These are phyloP conservation scores for Scotopteryx bipunctaria DNA, from an alignment of 2,888 invertebrate species.

Conservation along the genomic window DNA sequence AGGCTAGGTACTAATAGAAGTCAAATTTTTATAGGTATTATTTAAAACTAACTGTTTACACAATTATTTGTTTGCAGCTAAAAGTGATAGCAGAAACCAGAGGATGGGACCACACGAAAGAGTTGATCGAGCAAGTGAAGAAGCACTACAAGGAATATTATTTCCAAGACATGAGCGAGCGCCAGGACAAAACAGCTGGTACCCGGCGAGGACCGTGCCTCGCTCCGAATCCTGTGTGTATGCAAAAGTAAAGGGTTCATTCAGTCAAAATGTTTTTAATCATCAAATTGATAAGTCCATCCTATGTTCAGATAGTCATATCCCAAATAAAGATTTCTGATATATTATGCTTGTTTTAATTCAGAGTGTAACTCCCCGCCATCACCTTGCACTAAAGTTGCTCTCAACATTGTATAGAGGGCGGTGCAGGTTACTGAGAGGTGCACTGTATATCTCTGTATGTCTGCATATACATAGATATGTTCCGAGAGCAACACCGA, in stretches of 20 bases:
- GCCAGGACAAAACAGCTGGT: slow-evolving; percentile 47
- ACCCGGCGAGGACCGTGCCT: slow-evolving; percentile 67
- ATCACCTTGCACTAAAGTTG: too few relatives aligned
- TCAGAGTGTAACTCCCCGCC: too few relatives aligned
- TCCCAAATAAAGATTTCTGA: slow-evolving; percentile 5
- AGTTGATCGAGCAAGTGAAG: slow-evolving; percentile 63
- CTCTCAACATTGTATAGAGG: too few relatives aligned
- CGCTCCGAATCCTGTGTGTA: slow-evolving; percentile 73
- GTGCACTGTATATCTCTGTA: too few relatives aligned
- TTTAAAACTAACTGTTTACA: background rate
- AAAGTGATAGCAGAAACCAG: slow-evolving; percentile 95
- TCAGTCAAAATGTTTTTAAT: background rate
- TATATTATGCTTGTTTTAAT: background rate
- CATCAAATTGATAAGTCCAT: slow-evolving; percentile 5
- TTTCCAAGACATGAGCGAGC: slow-evolving; percentile 62
- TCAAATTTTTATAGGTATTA: too few relatives aligned
- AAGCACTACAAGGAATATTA: slow-evolving; percentile 86
- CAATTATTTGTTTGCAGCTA: slow-evolving; percentile 79
- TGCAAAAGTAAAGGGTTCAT: slow-evolving; percentile 61
- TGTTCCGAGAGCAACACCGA: too few relatives aligned
- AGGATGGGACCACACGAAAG: slow-evolving; percentile 89
- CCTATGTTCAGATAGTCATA: background rate
- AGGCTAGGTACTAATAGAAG: too few relatives aligned
- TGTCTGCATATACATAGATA: too few relatives aligned
- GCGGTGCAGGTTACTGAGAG: too few relatives aligned